These are phyloP conservation scores for Onychomys leucogaster DNA, from an alignment of 2,797 vertebrate genomes.

Conservation along the genomic window DNA sequence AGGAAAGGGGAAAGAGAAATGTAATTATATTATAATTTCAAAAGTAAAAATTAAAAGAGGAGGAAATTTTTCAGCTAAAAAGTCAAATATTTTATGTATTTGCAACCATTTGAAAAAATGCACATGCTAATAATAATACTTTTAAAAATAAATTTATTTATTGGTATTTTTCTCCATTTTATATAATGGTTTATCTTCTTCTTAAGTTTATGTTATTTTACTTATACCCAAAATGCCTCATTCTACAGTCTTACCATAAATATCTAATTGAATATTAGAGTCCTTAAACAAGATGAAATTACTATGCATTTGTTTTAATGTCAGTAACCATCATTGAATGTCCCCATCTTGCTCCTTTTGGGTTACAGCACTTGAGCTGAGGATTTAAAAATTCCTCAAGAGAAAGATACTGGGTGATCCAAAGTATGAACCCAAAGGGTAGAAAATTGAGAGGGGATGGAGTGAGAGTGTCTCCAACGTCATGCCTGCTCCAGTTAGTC, in stretches of 20 bases:
- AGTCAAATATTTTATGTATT: background rate
- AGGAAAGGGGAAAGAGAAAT: background rate
- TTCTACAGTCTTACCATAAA: background rate
- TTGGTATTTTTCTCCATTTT: background rate
- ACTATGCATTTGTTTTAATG: background rate
- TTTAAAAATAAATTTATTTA: background rate
- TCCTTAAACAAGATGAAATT: background rate
- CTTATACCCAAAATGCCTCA: background rate
- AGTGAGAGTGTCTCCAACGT: background rate
- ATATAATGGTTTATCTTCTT: background rate
- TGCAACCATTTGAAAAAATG: constrained; percentile 2
- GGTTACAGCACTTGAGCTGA: background rate
- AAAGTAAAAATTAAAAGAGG: background rate
- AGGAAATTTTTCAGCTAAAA: background rate
- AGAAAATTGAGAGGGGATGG: background rate
- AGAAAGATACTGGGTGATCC: background rate
- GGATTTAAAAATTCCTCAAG: background rate
- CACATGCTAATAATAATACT: background rate
- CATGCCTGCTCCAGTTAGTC: background rate
- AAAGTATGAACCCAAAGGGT: background rate
- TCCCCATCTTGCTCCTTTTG: background rate
- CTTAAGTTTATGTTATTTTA: background rate
- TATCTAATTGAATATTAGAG: background rate
- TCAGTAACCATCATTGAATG: background rate
- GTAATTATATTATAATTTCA: background rate